These are phyloP conservation scores for Chamaedrilus cognettii DNA, from an alignment of 2,888 invertebrate species.

Conservation along the genomic window DNA sequence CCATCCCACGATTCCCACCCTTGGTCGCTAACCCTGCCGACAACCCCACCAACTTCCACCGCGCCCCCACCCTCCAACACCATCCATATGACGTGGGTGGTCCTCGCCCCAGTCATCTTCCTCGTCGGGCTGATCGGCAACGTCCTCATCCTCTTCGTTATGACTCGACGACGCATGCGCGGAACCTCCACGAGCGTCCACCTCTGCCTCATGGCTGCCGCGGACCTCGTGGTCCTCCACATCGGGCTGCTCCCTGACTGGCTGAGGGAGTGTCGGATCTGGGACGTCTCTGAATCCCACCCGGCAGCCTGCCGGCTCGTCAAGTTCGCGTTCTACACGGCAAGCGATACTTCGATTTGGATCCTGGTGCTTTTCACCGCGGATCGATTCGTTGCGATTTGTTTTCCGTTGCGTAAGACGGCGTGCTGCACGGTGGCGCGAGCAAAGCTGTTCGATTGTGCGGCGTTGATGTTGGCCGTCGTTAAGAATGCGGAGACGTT, in stretches of 20 bases:
- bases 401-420: slow-evolving; percentile 44
- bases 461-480: slow-evolving; percentile 33
- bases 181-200: slow-evolving; percentile 40
- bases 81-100: slow-evolving; percentile 29
- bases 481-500: slow-evolving; percentile 48
- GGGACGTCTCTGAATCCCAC: slow-evolving; percentile 28
- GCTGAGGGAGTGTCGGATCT: slow-evolving; percentile 28
- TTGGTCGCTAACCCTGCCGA: too few relatives aligned
- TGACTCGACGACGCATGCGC: slow-evolving; percentile 30
- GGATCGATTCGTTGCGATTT: slow-evolving; percentile 49
- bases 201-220: slow-evolving; percentile 35
- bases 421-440: slow-evolving; percentile 41
- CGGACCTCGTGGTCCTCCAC: slow-evolving; percentile 35
- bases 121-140: slow-evolving; percentile 37
- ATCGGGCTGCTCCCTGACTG: slow-evolving; percentile 40
- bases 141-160: slow-evolving; percentile 34
- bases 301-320: slow-evolving; percentile 36
- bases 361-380: slow-evolving; percentile 49
- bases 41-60: not conserved
- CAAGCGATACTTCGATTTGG: slow-evolving; percentile 50
- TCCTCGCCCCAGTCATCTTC: slow-evolving; percentile 36
- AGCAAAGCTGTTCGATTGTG: slow-evolving; percentile 37
- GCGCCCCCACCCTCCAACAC: not conserved
- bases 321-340: slow-evolving; percentile 38
- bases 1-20: too few relatives aligned